Percentiles rank a stretch among this genome's conserved stretches.
Evolutionary conservation across 2,113 vertebrate species (phyloP).

Genomic region (Grallaria varia): DNA sequence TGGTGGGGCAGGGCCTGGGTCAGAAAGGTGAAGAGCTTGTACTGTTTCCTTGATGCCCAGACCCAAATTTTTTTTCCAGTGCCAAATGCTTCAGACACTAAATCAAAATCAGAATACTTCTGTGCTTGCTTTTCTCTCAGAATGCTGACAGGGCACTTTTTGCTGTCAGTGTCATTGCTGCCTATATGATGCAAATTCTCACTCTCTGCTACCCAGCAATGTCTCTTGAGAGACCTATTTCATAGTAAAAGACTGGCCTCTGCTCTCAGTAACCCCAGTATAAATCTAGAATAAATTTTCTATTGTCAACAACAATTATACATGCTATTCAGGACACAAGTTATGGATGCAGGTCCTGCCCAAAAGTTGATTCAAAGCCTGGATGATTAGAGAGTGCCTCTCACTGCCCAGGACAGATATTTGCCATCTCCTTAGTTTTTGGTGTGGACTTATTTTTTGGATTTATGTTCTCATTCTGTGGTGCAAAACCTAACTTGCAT

Average conservation of each 20-base stretch:
- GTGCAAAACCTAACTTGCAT: not conserved
- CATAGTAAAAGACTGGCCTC: not conserved
- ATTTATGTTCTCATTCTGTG: not conserved
- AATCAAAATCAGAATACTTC: not conserved
- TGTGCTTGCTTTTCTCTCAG: not conserved
- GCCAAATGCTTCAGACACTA: not conserved
- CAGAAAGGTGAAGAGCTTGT: not conserved
- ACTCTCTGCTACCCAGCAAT: not conserved
- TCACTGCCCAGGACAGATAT: not conserved
- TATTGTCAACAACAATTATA: not conserved
- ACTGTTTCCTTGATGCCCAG: not conserved
- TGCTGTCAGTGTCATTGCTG: not conserved
- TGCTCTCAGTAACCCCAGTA: not conserved
- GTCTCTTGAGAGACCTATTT: not conserved
- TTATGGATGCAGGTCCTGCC: not conserved
- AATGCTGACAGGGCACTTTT: not conserved
- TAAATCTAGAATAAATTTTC: slow-evolving; percentile 9
- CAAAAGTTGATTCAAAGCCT: not conserved
- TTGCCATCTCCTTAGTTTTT: not conserved
- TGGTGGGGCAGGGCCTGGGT: not conserved
- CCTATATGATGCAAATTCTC: not conserved
- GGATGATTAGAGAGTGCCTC: not conserved
- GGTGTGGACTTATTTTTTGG: not conserved
- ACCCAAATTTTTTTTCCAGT: not conserved
- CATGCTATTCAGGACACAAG: not conserved